A percentile compares a stretch with the other conserved stretches of the same genome.
These are phyloP conservation scores for Caerostris extrusa DNA, from an alignment of 1,140 invertebrate genomes.

Conservation along the genomic window DNA sequence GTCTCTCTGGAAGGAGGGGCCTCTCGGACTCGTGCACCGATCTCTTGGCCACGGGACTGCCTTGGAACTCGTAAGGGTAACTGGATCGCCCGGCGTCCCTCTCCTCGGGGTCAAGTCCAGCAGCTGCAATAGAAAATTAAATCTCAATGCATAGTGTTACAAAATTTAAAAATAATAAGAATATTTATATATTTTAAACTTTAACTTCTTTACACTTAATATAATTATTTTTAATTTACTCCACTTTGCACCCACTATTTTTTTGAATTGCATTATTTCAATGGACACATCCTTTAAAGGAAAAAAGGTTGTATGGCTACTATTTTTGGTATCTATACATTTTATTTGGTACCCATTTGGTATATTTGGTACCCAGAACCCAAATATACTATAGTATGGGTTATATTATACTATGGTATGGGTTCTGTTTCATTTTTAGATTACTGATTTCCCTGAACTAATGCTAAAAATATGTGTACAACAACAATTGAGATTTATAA, in stretches of 20 bases:
- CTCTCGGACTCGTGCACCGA: slow-evolving; percentile 49
- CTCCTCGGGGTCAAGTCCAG: slow-evolving; percentile 42
- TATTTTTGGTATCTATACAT: no score
- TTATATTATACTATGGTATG: no score
- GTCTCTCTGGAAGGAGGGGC: slow-evolving; percentile 36
- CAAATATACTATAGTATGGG: no score
- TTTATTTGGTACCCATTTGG: no score
- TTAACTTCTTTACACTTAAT: neutral
- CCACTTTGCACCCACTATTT: neutral
- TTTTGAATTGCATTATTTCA: no score
- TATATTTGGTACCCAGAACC: no score
- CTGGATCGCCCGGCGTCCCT: slow-evolving; percentile 36
- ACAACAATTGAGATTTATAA: no score
- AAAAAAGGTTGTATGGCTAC: no score
- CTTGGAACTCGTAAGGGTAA: slow-evolving; percentile 61
- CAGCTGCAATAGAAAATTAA: slow-evolving; percentile 24
- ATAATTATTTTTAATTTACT: neutral
- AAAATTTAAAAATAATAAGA: neutral
- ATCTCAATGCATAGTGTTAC: neutral
- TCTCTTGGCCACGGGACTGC: slow-evolving; percentile 47
- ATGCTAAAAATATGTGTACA: no score
- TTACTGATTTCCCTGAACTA: no score
- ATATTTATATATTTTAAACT: neutral
- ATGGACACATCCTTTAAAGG: no score
- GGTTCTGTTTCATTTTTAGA: no score